phyloP scores from a whole-genome alignment of 2,888 invertebrate species.

The Athripsodes cinereus region DNA sequence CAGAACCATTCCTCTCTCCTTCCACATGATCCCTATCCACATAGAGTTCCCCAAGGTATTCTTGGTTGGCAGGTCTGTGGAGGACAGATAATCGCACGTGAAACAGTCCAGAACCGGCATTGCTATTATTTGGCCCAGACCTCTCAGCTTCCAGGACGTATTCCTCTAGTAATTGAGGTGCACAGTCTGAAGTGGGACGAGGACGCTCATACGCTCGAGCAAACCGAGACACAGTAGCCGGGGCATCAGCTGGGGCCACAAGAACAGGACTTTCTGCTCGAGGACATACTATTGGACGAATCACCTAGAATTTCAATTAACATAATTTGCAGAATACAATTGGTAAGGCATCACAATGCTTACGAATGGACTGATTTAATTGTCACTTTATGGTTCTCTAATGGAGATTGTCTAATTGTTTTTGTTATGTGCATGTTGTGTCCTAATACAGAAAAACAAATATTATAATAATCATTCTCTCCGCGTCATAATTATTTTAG shows the following conservation, averaged over 20 bases:
- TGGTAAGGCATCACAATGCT: too few species aligned
- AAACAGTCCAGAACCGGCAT: conserved; percentile 60
- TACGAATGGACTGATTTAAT: too few species aligned
- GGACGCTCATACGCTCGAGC: conserved; percentile 56
- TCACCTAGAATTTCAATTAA: conserved; percentile 41
- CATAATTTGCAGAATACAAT: too few species aligned
- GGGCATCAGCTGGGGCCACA: conserved; percentile 45
- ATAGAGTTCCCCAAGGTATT: conserved; percentile 85
- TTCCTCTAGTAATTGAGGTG: conserved; percentile 79
- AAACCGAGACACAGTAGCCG: conserved; percentile 37
- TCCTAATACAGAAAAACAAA: too few species aligned
- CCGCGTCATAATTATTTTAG: too few species aligned
- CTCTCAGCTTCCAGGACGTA: conserved; percentile 83
- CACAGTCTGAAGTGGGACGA: conserved; percentile 61
- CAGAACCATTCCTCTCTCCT: conserved; percentile 70
- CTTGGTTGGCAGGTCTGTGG: conserved; percentile 81
- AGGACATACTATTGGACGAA: conserved; percentile 59
- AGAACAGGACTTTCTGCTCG: conserved; percentile 55
- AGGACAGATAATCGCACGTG: conserved; percentile 82
- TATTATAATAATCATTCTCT: too few species aligned
- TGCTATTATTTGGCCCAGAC: conserved; percentile 43
- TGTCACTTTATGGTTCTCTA: too few species aligned
- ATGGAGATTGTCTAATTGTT: too few species aligned
- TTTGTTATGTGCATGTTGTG: too few species aligned
- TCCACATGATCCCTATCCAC: conserved; percentile 79